Conservation (phyloP, 2,888 invertebrate genomes). For the Folsomia manolachei region DNA sequence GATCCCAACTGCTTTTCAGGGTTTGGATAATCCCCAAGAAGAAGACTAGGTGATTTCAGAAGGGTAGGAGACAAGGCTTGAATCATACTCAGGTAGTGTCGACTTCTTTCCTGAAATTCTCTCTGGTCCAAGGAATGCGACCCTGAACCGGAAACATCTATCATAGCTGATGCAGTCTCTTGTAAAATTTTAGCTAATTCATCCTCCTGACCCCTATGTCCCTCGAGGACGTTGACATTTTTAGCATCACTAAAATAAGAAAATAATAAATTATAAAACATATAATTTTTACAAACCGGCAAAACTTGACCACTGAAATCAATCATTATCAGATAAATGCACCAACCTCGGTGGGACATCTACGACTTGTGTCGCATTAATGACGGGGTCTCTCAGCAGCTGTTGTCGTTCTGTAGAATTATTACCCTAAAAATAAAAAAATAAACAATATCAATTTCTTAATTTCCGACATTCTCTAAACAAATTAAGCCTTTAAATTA, state of each 20-base stretch:
- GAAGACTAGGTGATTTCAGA: constrained; percentile 37
- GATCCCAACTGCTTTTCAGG: constrained; percentile 49
- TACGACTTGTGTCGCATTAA: constrained; percentile 45
- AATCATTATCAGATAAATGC: too few relatives aligned
- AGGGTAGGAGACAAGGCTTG: constrained; percentile 45
- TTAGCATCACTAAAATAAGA: constrained; percentile 28
- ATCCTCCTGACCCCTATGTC: constrained; percentile 48
- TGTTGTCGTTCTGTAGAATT: constrained; percentile 42
- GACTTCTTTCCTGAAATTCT: constrained; percentile 49
- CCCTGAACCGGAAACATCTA: constrained; percentile 49
- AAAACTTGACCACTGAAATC: background rate
- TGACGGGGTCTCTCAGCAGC: constrained; percentile 43
- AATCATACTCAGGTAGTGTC: constrained; percentile 47
- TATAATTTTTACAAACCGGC: background rate
- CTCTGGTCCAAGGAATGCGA: constrained; percentile 50
- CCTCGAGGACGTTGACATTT: constrained; percentile 19
- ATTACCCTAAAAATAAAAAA: constrained; percentile 33
- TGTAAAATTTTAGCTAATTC: constrained; percentile 50
- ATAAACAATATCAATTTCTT: background rate
- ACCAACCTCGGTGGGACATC: constrained; percentile 44
- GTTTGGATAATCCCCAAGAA: constrained; percentile 48
- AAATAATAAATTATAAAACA: constrained; percentile 16
- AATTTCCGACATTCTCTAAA: background rate
- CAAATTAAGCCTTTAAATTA: too few relatives aligned
- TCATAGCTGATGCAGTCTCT: constrained; percentile 51